Evolutionary conservation across 1,140 invertebrate genomes (phyloP).

Genomic region (Caenorhabditis brenneri): DNA sequence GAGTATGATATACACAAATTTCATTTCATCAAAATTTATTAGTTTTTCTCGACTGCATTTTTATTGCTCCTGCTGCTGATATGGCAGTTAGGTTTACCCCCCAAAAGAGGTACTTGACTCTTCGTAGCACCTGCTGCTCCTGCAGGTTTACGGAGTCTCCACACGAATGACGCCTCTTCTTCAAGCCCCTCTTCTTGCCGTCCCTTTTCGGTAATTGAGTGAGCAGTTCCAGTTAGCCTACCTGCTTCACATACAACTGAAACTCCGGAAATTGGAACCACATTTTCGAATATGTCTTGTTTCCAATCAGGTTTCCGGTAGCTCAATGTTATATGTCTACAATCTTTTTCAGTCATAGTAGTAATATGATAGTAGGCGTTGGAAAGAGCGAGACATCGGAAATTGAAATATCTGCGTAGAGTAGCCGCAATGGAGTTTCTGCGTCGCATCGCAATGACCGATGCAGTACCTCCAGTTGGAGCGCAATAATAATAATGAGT

Average conservation of each 20-base stretch:
- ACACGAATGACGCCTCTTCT: background rate
- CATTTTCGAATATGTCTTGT: background rate
- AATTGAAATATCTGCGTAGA: background rate
- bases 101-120: slow-evolving; percentile 26
- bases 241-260: background rate
- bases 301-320: background rate
- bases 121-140: slow-evolving; percentile 16
- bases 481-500: slow-evolving; percentile 39
- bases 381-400: background rate
- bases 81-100: background rate
- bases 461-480: background rate
- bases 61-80: background rate
- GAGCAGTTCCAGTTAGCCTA: background rate
- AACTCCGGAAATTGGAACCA: background rate
- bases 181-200: background rate
- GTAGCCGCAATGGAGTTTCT: background rate
- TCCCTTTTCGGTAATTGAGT: slow-evolving; percentile 3
- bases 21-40: slow-evolving; percentile 34
- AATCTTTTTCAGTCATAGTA: background rate
- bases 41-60: slow-evolving; percentile 1
- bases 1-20: background rate
- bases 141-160: background rate
- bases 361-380: slow-evolving; percentile 13
- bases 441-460: background rate
- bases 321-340: background rate